Evolutionary conservation across 1,140 invertebrate species (phyloP).

Genomic region (Neodiprion virginianus): DNA sequence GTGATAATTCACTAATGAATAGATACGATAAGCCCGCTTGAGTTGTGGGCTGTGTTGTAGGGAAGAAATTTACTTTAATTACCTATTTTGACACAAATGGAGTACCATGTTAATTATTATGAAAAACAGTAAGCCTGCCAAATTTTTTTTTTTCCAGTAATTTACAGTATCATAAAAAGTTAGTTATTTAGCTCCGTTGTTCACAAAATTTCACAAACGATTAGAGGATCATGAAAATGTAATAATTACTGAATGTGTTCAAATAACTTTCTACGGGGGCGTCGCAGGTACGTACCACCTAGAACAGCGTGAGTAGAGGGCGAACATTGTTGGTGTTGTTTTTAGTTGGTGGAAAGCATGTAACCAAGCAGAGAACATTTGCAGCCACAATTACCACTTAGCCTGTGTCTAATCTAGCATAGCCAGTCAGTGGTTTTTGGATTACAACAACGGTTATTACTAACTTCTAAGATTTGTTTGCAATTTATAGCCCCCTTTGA

Average conservation of each 20-base stretch:
- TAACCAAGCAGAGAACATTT: conserved; percentile 57
- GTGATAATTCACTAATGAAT: too few species aligned
- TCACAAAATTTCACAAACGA: not conserved
- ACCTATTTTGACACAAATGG: too few species aligned
- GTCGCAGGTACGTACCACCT: conserved; percentile 53
- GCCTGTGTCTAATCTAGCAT: conserved; percentile 44
- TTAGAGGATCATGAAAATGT: not conserved
- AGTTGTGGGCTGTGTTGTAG: not conserved
- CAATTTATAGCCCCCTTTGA: not conserved
- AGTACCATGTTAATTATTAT: too few species aligned
- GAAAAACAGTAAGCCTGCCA: too few species aligned
- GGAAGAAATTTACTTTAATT: too few species aligned
- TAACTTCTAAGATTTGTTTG: not conserved
- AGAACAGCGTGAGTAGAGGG: conserved; percentile 50
- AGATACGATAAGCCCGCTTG: not conserved
- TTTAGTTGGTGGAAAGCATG: conserved; percentile 57
- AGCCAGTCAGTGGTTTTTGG: conserved; percentile 36
- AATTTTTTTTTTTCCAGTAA: too few species aligned
- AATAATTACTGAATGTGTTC: conserved; percentile 8
- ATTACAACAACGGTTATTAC: conserved; percentile 21
- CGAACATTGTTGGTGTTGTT: conserved; percentile 54
- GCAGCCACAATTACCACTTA: conserved; percentile 49
- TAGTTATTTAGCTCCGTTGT: not conserved
- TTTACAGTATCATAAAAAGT: too few species aligned
- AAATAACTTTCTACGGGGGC: conserved; percentile 35